phyloP scores from a whole-genome alignment of 2,797 vertebrate species.

The Pogonophryne albipinna region DNA sequence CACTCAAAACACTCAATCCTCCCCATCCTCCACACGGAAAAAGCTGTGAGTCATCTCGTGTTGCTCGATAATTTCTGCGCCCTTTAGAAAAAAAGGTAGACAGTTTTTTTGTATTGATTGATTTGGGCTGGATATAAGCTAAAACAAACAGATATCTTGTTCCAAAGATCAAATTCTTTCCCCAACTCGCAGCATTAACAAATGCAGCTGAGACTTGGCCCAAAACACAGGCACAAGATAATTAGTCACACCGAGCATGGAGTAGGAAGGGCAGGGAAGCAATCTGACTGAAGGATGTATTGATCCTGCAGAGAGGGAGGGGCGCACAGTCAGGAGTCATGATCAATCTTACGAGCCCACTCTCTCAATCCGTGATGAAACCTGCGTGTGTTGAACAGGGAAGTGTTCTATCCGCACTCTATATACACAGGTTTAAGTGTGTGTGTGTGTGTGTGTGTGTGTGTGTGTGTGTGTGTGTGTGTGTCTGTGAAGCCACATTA shows the following conservation, averaged over 20 bases:
- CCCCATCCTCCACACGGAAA: not conserved
- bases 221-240: constrained; percentile 79
- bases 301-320: constrained; percentile 79
- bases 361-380: constrained; percentile 80
- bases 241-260: constrained; percentile 83
- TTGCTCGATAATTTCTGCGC: constrained; percentile 59
- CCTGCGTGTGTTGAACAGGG: constrained; percentile 61
- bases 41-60: constrained; percentile 53
- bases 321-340: constrained; percentile 76
- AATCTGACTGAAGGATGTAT: constrained; percentile 85
- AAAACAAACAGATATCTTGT: constrained; percentile 76
- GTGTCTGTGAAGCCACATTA: constrained; percentile 64
- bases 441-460: constrained; percentile 29
- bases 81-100: constrained; percentile 63
- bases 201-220: constrained; percentile 72
- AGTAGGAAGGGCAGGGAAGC: constrained; percentile 78
- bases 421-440: constrained; percentile 30
- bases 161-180: constrained; percentile 71
- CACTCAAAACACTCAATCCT: constrained; percentile 31
- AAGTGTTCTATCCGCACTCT: constrained; percentile 57
- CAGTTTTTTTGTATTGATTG: constrained; percentile 69
- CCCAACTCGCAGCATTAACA: constrained; percentile 71
- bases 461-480: constrained; percentile 46
- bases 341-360: constrained; percentile 82
- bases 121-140: constrained; percentile 59